A percentile compares a stretch with the other conserved stretches of the same genome.
phyloP scores from a whole-genome alignment of 1,140 invertebrate species.

The Papilio dardanus region DNA sequence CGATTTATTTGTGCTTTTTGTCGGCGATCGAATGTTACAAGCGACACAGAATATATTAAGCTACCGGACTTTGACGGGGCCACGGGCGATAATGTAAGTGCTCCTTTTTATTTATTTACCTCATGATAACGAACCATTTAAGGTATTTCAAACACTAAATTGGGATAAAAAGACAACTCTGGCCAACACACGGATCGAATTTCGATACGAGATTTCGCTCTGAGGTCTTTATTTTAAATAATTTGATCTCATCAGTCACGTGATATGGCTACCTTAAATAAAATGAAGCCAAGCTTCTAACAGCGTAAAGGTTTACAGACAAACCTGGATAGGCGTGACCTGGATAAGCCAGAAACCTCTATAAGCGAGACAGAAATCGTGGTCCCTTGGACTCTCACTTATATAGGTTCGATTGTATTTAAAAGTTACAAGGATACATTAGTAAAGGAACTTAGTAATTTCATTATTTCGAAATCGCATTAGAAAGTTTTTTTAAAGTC shows the following conservation, averaged over 20 bases:
- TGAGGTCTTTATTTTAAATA: conserved; percentile 24
- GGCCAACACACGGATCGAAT: conserved; percentile 30
- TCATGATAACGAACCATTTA: conserved; percentile 36
- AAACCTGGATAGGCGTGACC: no score
- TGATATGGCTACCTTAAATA: neutral
- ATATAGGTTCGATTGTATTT: no score
- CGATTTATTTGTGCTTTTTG: conserved; percentile 39
- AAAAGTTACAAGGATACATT: neutral
- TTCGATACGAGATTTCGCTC: conserved; percentile 18
- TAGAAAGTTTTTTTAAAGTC: conserved; percentile 13
- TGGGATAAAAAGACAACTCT: conserved; percentile 30
- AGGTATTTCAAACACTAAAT: conserved; percentile 37
- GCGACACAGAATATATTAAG: conserved; percentile 54
- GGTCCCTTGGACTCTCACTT: no score
- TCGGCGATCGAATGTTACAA: conserved; percentile 41
- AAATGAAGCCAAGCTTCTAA: conserved; percentile 1
- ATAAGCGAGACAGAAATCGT: no score
- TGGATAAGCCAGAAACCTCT: no score
- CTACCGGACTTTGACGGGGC: conserved; percentile 47
- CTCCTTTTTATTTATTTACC: conserved; percentile 36
- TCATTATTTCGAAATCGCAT: neutral
- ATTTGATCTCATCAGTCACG: neutral
- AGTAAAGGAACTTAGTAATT: neutral
- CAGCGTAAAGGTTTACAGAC: neutral
- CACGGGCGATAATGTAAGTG: conserved; percentile 38